Evolutionary conservation across 2,113 vertebrate species (phyloP).

Genomic region (Odontophorus gujanensis): DNA sequence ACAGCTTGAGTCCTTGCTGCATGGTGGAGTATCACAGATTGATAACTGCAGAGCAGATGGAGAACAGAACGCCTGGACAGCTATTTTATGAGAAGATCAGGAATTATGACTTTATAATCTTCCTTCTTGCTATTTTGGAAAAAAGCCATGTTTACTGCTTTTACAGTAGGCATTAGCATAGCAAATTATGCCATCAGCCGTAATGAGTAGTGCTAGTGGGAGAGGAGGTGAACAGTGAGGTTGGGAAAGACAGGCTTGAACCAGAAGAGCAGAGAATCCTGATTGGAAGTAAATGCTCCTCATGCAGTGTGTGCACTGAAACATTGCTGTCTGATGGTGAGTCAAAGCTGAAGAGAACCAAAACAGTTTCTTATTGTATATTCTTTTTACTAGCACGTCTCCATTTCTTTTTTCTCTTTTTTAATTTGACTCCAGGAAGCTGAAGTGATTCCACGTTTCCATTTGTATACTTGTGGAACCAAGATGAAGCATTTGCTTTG

Average conservation of each 20-base stretch:
- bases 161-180: conserved; percentile 23
- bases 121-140: conserved; percentile 45
- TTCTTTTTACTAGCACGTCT: background rate
- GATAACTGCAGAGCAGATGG: conserved; percentile 56
- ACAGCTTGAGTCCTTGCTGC: background rate
- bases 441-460: background rate
- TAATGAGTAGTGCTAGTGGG: background rate
- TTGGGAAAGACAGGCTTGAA: background rate
- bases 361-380: background rate
- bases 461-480: background rate
- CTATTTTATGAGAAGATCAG: conserved; percentile 43
- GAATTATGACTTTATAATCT: conserved; percentile 65
- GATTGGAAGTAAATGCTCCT: background rate
- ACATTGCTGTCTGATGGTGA: background rate
- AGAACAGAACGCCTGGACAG: conserved; percentile 43
- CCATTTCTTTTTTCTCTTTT: background rate
- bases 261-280: background rate
- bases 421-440: background rate
- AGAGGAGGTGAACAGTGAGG: background rate
- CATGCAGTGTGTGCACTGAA: background rate
- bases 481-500: background rate
- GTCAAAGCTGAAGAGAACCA: background rate
- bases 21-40: background rate
- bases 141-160: conserved; percentile 30
- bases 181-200: conserved; percentile 24